A percentile compares a stretch with the other conserved stretches of the same genome.
phyloP scores from a whole-genome alignment of 2,797 vertebrate species.

The Microhierax caerulescens region DNA sequence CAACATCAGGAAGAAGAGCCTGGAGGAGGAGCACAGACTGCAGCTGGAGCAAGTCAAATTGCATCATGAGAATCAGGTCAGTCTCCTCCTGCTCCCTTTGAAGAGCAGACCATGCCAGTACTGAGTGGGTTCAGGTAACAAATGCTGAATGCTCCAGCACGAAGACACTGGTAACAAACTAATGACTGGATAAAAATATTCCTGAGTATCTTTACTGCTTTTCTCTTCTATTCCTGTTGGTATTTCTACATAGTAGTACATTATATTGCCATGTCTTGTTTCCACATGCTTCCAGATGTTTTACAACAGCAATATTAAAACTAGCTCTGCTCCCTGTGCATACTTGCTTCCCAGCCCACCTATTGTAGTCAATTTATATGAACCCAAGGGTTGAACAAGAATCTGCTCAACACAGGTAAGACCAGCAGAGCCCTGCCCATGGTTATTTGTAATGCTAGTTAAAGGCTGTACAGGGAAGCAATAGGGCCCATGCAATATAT shows the following conservation, averaged over 20 bases:
- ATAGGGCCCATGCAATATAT: neutral
- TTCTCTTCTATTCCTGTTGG: neutral
- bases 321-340: neutral
- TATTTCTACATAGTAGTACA: neutral
- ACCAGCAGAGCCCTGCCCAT: neutral
- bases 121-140: neutral
- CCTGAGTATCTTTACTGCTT: neutral
- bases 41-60: slow-evolving; percentile 78
- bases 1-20: slow-evolving; percentile 63
- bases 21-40: slow-evolving; percentile 78
- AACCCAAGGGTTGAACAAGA: neutral
- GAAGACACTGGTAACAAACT: neutral
- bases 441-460: neutral
- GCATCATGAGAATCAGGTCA: slow-evolving; percentile 88
- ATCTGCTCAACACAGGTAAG: neutral
- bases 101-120: neutral
- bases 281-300: neutral
- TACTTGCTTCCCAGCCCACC: neutral
- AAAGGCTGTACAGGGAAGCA: neutral
- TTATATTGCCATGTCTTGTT: neutral
- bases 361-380: neutral
- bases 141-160: neutral
- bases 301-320: neutral
- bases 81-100: neutral
- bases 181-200: neutral